Conservation (phyloP, 2,113 vertebrate species). For the Sporophila hypoxantha region DNA sequence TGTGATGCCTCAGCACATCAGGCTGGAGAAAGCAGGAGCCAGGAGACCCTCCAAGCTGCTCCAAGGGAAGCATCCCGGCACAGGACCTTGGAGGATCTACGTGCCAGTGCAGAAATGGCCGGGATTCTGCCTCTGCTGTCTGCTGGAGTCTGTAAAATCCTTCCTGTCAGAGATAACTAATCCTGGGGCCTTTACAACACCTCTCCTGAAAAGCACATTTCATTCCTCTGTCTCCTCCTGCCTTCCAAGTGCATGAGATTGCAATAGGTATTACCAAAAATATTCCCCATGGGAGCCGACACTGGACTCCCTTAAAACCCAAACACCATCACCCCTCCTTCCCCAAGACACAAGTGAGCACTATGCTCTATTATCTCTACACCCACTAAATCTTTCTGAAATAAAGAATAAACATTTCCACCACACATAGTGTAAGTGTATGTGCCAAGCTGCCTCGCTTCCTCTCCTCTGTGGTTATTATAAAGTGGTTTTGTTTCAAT, state of each 20-base stretch:
- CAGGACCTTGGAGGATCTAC: background rate
- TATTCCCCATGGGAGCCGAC: slow-evolving; percentile 26
- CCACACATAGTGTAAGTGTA: slow-evolving; percentile 46
- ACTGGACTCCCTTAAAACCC: slow-evolving; percentile 48
- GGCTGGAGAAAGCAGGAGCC: background rate
- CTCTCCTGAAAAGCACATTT: slow-evolving; percentile 36
- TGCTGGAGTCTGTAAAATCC: slow-evolving; percentile 15
- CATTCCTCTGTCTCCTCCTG: slow-evolving; percentile 26
- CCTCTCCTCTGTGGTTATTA: slow-evolving; percentile 46
- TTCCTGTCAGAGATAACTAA: slow-evolving; percentile 40
- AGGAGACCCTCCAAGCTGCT: background rate
- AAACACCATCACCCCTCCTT: slow-evolving; percentile 41
- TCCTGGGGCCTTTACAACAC: slow-evolving; percentile 20
- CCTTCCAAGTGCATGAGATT: slow-evolving; percentile 35
- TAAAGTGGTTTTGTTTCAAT: slow-evolving; percentile 56
- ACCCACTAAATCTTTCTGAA: slow-evolving; percentile 64
- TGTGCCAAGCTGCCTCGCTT: slow-evolving; percentile 45
- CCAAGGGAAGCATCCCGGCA: background rate
- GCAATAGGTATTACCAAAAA: slow-evolving; percentile 49
- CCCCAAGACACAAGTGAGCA: slow-evolving; percentile 22
- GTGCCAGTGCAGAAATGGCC: background rate
- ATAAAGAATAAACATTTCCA: slow-evolving; percentile 64
- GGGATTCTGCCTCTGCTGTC: background rate
- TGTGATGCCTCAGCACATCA: background rate
- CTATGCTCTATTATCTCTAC: slow-evolving; percentile 57